Evolutionary conservation across 2,888 invertebrate genomes (phyloP), one percentile per base, ranked within the genome.

Genomic region (Junonia oenone): DNA sequence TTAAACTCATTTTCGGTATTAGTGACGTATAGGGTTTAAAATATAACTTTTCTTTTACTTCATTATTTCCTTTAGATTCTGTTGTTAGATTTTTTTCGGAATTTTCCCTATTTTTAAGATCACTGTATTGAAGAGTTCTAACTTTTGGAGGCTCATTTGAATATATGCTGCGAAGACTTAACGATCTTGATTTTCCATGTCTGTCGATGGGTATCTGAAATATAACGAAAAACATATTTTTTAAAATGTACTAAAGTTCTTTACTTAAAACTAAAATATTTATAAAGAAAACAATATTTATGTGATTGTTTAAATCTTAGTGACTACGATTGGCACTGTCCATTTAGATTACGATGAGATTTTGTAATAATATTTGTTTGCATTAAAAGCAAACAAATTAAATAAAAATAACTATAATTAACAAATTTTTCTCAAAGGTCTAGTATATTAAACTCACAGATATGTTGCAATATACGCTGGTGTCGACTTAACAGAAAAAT

Each of bases 151-250:
- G 73, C 56, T 73, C 75, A 64, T 67, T 79, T 58, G 81, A 72
- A 65, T 79, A 88, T 58, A 82, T 73, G 51, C 79, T 82, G 64
- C 83, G 76, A 50, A 83, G 69, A 63, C 82, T 83, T 69, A 84
- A 71, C 46, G 82, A 75, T 73, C 87, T 78, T 67, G 84, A 68
- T 71, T 86, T 86, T 66, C 78, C 84, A 83, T 85, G 83, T 75
- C 81, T 81, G 67, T 88, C 89, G 67, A 87, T 77, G 51, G 89
- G 89, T 57, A 89, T 88, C 89, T 89, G 87, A 62, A 87, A 88
- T 61, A 68, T 71, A 51, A 60, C 64, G 65, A 59, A 56, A 17
- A 43, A 61, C 17, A 48, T 35, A 50, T 14, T 14, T 47, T 40
- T n/a, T 11, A 29, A 33, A 33, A n/a, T 33, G n/a, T 33, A 33